Conservation (phyloP, 2,113 vertebrate species). For the Chlamydotis undulata region DNA sequence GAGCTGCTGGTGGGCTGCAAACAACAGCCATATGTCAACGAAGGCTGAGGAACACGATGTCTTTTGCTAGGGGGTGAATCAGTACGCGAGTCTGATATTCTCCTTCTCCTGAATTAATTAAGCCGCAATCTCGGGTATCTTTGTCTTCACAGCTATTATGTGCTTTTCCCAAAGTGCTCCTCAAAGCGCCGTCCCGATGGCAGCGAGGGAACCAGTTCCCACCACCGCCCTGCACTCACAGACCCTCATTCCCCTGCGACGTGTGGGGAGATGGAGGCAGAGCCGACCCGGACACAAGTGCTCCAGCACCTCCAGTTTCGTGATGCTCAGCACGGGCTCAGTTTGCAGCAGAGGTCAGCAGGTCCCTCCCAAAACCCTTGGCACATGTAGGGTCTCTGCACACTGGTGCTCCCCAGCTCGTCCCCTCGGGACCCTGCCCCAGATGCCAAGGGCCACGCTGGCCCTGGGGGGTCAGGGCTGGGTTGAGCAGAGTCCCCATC, state of each 20-base stretch:
- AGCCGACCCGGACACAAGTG: background rate
- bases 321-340: accelerated
- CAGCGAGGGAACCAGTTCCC: background rate
- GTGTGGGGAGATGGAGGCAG: background rate
- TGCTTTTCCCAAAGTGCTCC: background rate
- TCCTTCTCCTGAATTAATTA: slow-evolving; percentile 58
- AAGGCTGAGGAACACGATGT: slow-evolving; percentile 52
- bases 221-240: background rate
- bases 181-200: background rate
- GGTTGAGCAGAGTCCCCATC: background rate
- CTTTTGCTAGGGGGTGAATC: slow-evolving; percentile 45
- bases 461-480: background rate
- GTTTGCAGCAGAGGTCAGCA: background rate
- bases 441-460: background rate
- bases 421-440: background rate
- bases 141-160: slow-evolving; percentile 53
- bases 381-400: background rate
- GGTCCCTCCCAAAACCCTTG: background rate
- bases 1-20: slow-evolving; percentile 57
- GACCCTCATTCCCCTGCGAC: background rate
- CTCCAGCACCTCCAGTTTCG: accelerated
- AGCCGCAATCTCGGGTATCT: slow-evolving; percentile 17
- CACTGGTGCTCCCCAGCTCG: background rate
- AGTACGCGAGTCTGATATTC: slow-evolving; percentile 27
- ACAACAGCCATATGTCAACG: slow-evolving; percentile 44